Evolutionary conservation across 2,797 vertebrate genomes (phyloP), one percentile per base, ranked within the genome.

Genomic region (Sebastes goodei): DNA sequence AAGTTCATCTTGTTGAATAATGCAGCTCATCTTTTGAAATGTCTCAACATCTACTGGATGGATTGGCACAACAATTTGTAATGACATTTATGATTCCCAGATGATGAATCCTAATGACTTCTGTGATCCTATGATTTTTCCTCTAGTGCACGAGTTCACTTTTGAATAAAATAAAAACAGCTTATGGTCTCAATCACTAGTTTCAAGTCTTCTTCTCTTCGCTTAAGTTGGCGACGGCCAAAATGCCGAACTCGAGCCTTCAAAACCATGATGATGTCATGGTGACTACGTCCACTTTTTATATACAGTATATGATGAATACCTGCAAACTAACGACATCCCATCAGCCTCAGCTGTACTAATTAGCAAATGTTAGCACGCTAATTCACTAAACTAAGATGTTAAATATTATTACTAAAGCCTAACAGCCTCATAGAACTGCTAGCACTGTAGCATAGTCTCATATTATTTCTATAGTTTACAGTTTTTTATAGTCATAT

Each of bases 161-260:
- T 60, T 33, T n/a, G 5, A 42, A 0, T 30, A 10, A 57, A 46
- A 74, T 38, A 25, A 25, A 46, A 46, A 46, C 42, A 27, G 42
- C 1, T 49, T 49, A 49, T 20, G 42, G 7, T 49, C 42, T 49
- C 15, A 49, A 20, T 49, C 17, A 1, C 17, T 49, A 49, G 17
- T 49, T 4, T 49, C 42, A 49, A 49, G 42, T 20, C 42, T 49
- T 49, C 42, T 49, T 49, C 42, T 7, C 6, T 49, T 49, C 7
- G 7, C 17, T 17, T 49, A 49, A 49, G 46, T 20, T 49, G 46
- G 46, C 0, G 0, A 49, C 1, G 0, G 46, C 46, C 46, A 49
- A 49, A 49, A 20, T 20, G 46, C 0, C 46, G 0, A 49, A 20
- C 7, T 20, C 46, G 3, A 0, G 46, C 0, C 46, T 8, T 49